Percentiles rank a stretch among this genome's conserved stretches.
Conservation (phyloP, 1,140 invertebrate species). For the Aphidius gifuensis region DNA sequence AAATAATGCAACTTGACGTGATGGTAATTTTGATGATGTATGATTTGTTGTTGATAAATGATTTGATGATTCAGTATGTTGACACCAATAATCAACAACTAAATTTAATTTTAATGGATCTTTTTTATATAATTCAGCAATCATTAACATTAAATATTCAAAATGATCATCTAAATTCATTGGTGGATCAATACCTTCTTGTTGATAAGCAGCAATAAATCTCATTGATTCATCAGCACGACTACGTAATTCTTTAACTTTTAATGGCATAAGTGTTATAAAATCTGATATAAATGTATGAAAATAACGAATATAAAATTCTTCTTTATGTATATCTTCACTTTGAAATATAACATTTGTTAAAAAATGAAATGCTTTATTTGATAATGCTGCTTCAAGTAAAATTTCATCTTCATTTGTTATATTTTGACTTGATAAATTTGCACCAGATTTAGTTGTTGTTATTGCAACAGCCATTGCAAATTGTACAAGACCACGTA, state of each 20-base stretch:
- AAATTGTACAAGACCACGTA: slow-evolving; percentile 74
- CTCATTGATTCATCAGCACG: slow-evolving; percentile 86
- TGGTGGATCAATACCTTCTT: slow-evolving; percentile 80
- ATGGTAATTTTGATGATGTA: slow-evolving; percentile 45
- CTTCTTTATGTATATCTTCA: slow-evolving; percentile 68
- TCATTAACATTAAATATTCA: slow-evolving; percentile 75
- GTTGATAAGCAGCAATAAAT: slow-evolving; percentile 74
- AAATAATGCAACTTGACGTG: slow-evolving; percentile 74
- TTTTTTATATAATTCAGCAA: slow-evolving; percentile 74
- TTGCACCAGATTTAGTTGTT: slow-evolving; percentile 66
- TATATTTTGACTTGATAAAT: slow-evolving; percentile 40
- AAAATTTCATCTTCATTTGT: slow-evolving; percentile 53
- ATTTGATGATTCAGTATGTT: slow-evolving; percentile 43
- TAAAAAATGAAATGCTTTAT: slow-evolving; percentile 77
- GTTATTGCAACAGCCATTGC: slow-evolving; percentile 78
- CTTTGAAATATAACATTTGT: slow-evolving; percentile 71
- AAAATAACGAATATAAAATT: slow-evolving; percentile 80
- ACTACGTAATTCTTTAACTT: slow-evolving; percentile 78
- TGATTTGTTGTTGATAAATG: slow-evolving; percentile 41
- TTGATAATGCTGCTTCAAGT: slow-evolving; percentile 77
- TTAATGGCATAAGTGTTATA: slow-evolving; percentile 88
- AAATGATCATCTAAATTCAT: slow-evolving; percentile 74
- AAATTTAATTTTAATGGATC: slow-evolving; percentile 72
- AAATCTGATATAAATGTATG: slow-evolving; percentile 90
- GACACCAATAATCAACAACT: slow-evolving; percentile 80